Conservation (phyloP, 30 jellyfish, hydroid and myxozoan species). For the Haliclystus octoradiatus region DNA sequence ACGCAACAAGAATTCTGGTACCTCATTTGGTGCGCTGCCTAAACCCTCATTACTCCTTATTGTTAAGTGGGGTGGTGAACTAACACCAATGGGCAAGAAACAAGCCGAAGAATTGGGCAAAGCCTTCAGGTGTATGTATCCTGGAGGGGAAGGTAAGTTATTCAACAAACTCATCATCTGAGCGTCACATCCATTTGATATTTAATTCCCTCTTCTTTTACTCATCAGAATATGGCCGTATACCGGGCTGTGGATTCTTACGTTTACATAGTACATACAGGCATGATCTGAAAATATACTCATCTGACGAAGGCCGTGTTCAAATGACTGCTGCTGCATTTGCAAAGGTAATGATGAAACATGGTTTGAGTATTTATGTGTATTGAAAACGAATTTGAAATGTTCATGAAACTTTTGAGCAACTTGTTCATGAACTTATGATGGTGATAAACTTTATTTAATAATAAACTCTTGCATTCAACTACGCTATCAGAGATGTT, state of each 20-base stretch:
- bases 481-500: no score
- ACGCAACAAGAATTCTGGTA: constrained; percentile 45
- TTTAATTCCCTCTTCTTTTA: background rate
- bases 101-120: constrained; percentile 95
- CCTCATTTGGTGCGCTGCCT: constrained; percentile 34
- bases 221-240: constrained; percentile 85
- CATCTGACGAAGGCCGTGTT: constrained; percentile 99
- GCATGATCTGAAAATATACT: constrained; percentile 93
- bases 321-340: constrained; percentile 99
- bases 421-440: no score
- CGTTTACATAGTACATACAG: constrained; percentile 99
- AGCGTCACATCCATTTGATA: background rate
- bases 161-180: background rate
- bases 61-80: constrained; percentile 97
- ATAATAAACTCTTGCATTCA: no score
- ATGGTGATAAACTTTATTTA: no score
- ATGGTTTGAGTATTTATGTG: no score
- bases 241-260: constrained; percentile 96
- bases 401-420: no score
- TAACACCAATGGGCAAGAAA: constrained; percentile 89
- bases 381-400: no score
- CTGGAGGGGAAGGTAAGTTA: constrained; percentile 89
- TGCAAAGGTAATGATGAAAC: constrained; percentile 66
- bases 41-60: constrained; percentile 59
- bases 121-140: constrained; percentile 87